Conservation (phyloP, 2,113 vertebrate genomes). For the Perognathus longimembris region DNA sequence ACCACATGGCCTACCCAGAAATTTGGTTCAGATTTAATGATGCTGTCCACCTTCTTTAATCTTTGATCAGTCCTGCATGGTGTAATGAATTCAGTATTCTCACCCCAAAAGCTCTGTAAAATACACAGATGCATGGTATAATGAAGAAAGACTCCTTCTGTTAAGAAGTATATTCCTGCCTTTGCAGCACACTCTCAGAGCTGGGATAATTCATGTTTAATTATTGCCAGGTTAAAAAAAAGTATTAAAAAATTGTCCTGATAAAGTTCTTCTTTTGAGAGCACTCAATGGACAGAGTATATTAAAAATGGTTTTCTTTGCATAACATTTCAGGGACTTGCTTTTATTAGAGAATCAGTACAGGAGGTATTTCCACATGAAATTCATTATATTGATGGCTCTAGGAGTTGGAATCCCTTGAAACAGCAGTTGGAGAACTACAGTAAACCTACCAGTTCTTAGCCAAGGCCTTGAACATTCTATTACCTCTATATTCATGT, state of each 20-base stretch:
- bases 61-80: rapidly evolving
- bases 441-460: neutral
- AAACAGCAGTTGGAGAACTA: neutral
- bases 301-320: conserved; percentile 48
- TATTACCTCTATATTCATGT: neutral
- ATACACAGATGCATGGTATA: neutral
- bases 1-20: neutral
- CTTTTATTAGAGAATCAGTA: conserved; percentile 6
- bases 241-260: neutral
- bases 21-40: neutral
- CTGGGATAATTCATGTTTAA: neutral
- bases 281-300: neutral
- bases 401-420: neutral
- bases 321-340: conserved; percentile 31
- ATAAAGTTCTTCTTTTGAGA: neutral
- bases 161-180: too few species aligned
- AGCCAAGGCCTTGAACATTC: neutral
- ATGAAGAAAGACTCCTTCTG: neutral
- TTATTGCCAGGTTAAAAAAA: neutral
- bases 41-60: neutral
- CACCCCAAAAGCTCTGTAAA: neutral
- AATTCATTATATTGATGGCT: neutral
- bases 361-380: neutral
- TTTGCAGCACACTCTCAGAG: neutral
- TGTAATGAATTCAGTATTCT: neutral